These are phyloP conservation scores for Tetragonula carbonaria DNA, from an alignment of 2,888 invertebrate genomes.

Conservation along the genomic window DNA sequence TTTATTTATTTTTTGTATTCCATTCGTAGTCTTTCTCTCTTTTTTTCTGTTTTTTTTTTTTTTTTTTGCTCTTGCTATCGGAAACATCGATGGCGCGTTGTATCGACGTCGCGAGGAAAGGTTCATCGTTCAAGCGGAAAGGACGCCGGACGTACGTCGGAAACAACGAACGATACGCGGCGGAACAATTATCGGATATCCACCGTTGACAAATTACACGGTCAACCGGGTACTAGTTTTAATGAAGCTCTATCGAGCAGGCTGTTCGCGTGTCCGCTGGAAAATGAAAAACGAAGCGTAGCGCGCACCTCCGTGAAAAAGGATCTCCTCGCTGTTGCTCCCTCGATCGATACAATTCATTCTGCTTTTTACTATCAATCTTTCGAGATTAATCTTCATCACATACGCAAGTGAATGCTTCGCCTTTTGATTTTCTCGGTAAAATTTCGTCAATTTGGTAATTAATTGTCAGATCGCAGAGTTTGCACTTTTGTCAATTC, in stretches of 20 bases:
- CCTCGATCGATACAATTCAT: neutral
- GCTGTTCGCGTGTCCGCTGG: constrained; percentile 15
- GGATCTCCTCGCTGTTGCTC: too few species aligned
- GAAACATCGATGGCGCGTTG: constrained; percentile 29
- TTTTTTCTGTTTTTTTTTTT: too few species aligned
- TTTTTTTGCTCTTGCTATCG: neutral
- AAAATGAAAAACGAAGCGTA: constrained; percentile 29
- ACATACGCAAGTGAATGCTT: neutral
- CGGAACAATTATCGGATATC: constrained; percentile 60
- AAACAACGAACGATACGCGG: constrained; percentile 28
- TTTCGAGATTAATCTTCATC: neutral
- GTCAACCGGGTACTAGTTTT: constrained; percentile 49
- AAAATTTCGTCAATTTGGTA: too few species aligned
- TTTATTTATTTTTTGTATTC: constrained; percentile 22
- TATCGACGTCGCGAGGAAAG: constrained; percentile 46
- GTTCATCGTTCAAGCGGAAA: constrained; percentile 46
- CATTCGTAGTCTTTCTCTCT: neutral
- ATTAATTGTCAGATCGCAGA: too few species aligned
- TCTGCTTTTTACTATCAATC: neutral
- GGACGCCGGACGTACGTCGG: constrained; percentile 41
- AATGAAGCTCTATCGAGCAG: constrained; percentile 54
- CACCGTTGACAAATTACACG: constrained; percentile 54
- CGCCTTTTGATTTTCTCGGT: neutral
- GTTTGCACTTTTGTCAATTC: too few species aligned
- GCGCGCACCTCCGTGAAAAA: neutral